A percentile compares a stretch with the other conserved stretches of the same genome.
Evolutionary conservation across 2,797 vertebrate species (phyloP).

Genomic region (Forpus xanthops): DNA sequence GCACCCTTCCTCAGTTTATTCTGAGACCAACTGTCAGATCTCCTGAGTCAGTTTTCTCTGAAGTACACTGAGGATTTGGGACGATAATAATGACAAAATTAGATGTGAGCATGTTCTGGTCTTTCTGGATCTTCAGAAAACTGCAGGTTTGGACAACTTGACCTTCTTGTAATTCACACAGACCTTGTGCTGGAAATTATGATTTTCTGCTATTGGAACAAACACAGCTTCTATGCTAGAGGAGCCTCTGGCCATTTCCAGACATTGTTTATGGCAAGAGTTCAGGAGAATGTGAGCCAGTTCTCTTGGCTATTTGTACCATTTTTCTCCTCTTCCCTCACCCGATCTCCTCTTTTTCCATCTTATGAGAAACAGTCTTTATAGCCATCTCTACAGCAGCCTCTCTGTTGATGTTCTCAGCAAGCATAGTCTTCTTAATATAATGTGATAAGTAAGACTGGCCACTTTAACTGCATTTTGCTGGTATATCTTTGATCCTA

Average conservation of each 20-base stretch:
- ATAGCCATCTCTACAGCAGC: not conserved
- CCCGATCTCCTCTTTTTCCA: constrained; percentile 4
- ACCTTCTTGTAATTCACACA: constrained; percentile 29
- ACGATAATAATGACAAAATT: not conserved
- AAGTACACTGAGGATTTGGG: not conserved
- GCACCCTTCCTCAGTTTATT: not conserved
- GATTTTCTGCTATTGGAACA: constrained; percentile 57
- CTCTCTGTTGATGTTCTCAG: not conserved
- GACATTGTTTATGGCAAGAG: constrained; percentile 63
- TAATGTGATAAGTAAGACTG: not conserved
- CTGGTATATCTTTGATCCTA: not conserved
- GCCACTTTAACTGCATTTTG: not conserved
- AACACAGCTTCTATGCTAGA: constrained; percentile 32
- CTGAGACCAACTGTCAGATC: not conserved
- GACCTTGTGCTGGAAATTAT: constrained; percentile 42
- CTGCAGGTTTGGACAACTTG: not conserved
- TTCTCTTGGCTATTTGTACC: constrained; percentile 54
- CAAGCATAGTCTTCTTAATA: not conserved
- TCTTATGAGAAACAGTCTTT: not conserved
- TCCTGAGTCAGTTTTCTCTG: not conserved
- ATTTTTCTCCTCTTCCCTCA: constrained; percentile 33
- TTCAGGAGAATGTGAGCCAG: constrained; percentile 63
- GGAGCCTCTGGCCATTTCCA: constrained; percentile 65
- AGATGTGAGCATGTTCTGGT: not conserved
- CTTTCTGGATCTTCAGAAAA: constrained; percentile 6